Evolutionary conservation across 2,113 vertebrate species (phyloP).

Genomic region (Barnardius zonarius): DNA sequence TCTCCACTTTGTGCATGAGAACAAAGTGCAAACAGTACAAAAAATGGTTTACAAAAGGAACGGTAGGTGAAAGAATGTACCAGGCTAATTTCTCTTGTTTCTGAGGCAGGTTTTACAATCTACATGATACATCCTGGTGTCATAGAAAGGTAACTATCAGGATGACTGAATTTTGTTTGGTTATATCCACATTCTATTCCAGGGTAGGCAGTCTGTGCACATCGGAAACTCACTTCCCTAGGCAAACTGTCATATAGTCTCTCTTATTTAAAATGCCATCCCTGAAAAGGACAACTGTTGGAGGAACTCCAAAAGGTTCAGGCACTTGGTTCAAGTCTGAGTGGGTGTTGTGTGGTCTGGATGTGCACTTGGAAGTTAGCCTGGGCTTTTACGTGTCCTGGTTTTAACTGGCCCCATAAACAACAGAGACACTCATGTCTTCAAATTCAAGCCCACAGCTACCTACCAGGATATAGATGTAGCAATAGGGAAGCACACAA

Average conservation of each 20-base stretch:
- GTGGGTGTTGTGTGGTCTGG: not conserved
- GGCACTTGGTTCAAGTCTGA: not conserved
- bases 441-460: not conserved
- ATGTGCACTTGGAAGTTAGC: not conserved
- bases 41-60: not conserved
- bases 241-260: not conserved
- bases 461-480: not conserved
- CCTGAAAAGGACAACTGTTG: not conserved
- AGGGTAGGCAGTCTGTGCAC: not conserved
- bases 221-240: not conserved
- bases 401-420: slow-evolving; percentile 5
- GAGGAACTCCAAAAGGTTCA: not conserved
- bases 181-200: not conserved
- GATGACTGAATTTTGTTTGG: not conserved
- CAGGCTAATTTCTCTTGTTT: not conserved
- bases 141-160: not conserved
- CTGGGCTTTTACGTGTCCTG: not conserved
- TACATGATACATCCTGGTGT: not conserved
- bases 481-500: not conserved
- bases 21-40: not conserved
- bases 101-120: not conserved
- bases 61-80: not conserved
- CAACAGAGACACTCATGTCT: slow-evolving; percentile 15
- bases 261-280: not conserved
- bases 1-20: not conserved